These are phyloP conservation scores for Brachyalestes nurse DNA, from an alignment of 2,797 vertebrate genomes.

Conservation along the genomic window DNA sequence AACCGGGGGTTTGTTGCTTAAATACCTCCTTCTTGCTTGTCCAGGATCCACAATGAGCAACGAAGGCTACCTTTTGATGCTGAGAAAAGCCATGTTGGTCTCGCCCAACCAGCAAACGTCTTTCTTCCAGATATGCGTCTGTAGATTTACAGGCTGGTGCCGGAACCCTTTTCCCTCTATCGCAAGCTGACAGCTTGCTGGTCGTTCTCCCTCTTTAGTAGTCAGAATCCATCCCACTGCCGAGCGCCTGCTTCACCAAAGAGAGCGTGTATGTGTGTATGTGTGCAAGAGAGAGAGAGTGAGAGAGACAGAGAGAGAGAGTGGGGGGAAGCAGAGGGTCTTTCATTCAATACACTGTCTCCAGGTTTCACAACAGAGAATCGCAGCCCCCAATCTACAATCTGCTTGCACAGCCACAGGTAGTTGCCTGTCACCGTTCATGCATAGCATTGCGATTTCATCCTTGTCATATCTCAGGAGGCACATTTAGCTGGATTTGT, in stretches of 20 bases:
- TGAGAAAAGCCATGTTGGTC: slow-evolving; percentile 63
- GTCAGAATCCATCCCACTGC: slow-evolving; percentile 88
- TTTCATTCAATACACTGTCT: slow-evolving; percentile 45
- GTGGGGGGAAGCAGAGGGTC: slow-evolving; percentile 47
- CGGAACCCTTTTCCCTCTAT: slow-evolving; percentile 71
- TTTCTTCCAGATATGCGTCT: slow-evolving; percentile 74
- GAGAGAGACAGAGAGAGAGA: slow-evolving; percentile 14
- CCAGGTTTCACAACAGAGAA: slow-evolving; percentile 51
- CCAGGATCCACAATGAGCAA: slow-evolving; percentile 70
- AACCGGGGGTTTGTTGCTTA: slow-evolving; percentile 70
- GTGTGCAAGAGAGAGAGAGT: slow-evolving; percentile 37
- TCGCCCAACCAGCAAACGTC: slow-evolving; percentile 66
- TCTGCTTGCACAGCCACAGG: slow-evolving; percentile 52
- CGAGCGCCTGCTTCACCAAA: slow-evolving; percentile 79
- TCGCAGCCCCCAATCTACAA: slow-evolving; percentile 37
- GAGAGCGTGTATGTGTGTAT: slow-evolving; percentile 60
- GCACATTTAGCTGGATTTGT: slow-evolving; percentile 13
- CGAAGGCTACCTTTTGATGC: slow-evolving; percentile 68
- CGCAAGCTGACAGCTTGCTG: slow-evolving; percentile 60
- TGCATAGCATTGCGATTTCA: slow-evolving; percentile 19
- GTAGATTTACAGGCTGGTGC: slow-evolving; percentile 80
- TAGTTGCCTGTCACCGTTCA: slow-evolving; percentile 46
- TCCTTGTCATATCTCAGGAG: slow-evolving; percentile 37
- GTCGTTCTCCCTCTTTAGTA: slow-evolving; percentile 79
- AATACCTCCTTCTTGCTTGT: slow-evolving; percentile 70